Conservation (phyloP, 2,888 invertebrate genomes). For the Ferrisia virgata region DNA sequence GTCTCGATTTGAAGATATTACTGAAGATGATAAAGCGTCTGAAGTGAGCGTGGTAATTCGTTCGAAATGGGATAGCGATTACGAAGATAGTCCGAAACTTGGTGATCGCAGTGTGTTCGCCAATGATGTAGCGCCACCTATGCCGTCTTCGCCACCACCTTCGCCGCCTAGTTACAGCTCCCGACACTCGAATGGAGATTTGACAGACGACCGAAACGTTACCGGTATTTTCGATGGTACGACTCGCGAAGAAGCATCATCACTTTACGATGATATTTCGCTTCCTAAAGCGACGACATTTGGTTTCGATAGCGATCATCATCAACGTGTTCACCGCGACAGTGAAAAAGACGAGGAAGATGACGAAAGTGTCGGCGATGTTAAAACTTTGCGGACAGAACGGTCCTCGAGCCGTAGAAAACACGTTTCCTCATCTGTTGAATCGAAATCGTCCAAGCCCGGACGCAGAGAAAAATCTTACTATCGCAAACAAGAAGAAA, state of each 20-base stretch:
- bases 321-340: background rate
- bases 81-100: slow-evolving; percentile 46
- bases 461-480: background rate
- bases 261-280: too few relatives aligned
- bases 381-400: background rate
- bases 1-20: slow-evolving; percentile 46
- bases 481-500: background rate
- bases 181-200: background rate
- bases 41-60: slow-evolving; percentile 47
- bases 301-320: too few relatives aligned
- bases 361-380: background rate
- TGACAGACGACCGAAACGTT: background rate
- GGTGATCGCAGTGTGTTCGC: background rate
- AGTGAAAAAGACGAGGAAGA: background rate
- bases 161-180: background rate
- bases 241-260: background rate
- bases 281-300: background rate
- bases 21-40: slow-evolving; percentile 16
- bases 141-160: background rate
- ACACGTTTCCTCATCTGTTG: background rate
- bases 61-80: slow-evolving; percentile 48
- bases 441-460: background rate
- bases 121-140: background rate
- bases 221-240: background rate
- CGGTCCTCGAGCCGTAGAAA: background rate